These are phyloP conservation scores for Autographa pulchrina DNA, from an alignment of 2,888 invertebrate species.

Conservation along the genomic window DNA sequence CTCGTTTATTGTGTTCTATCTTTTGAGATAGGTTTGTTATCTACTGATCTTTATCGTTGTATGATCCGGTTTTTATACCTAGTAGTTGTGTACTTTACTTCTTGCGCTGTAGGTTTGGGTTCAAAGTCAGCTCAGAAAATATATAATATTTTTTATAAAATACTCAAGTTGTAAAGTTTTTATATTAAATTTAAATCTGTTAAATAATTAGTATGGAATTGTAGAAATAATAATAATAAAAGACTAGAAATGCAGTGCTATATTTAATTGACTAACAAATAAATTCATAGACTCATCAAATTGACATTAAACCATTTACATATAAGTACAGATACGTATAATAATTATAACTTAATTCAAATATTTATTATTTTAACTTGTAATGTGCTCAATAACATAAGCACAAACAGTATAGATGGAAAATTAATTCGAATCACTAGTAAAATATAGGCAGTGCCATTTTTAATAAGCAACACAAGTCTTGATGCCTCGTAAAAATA, in stretches of 20 bases:
- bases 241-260: conserved; percentile 66
- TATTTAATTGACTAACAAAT: conserved; percentile 86
- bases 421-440: too few species aligned
- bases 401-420: not conserved
- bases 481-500: too few species aligned
- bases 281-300: conserved; percentile 76
- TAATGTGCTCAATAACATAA: conserved; percentile 20
- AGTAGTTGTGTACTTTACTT: not conserved
- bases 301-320: conserved; percentile 74
- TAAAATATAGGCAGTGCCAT: too few species aligned
- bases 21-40: conserved; percentile 5
- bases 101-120: not conserved
- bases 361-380: conserved; percentile 12
- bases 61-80: not conserved
- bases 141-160: too few species aligned
- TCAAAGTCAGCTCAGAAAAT: not conserved
- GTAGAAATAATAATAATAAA: conserved; percentile 31
- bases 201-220: too few species aligned
- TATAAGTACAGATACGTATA: conserved; percentile 40
- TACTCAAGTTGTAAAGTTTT: too few species aligned
- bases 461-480: too few species aligned
- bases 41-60: not conserved
- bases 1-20: not conserved
- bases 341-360: conserved; percentile 34
- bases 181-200: too few species aligned